Evolutionary conservation across 1,140 invertebrate genomes (phyloP).

Genomic region (Aphaenogaster floridana): DNA sequence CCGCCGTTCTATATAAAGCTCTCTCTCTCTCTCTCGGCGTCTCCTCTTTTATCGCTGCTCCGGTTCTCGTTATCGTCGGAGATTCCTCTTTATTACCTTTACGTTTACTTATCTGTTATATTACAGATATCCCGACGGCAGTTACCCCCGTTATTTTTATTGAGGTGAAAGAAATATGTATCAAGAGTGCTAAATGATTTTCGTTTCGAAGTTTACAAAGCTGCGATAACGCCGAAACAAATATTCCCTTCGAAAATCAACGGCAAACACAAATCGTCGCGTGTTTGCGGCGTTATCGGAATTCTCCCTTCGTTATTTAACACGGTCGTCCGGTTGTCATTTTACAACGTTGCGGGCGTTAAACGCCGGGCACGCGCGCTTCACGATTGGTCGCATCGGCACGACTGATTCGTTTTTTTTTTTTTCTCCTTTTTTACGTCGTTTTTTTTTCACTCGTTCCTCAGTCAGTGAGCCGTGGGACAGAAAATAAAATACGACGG

Average conservation of each 20-base stretch:
- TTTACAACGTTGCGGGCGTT: conserved; percentile 41
- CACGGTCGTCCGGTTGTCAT: conserved; percentile 46
- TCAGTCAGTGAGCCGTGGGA: conserved; percentile 13
- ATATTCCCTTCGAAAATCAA: conserved; percentile 24
- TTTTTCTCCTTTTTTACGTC: neutral
- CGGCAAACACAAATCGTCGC: conserved; percentile 31
- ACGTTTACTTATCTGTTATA: conserved; percentile 7
- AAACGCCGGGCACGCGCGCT: conserved; percentile 34
- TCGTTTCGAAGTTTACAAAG: neutral
- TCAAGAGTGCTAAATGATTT: neutral
- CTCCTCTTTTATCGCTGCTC: neutral
- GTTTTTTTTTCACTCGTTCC: conserved; percentile 32
- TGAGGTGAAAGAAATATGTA: neutral
- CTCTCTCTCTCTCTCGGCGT: no score
- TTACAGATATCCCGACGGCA: neutral
- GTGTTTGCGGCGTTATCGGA: conserved; percentile 44
- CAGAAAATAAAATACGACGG: conserved; percentile 47
- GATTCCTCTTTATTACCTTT: neutral
- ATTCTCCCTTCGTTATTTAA: conserved; percentile 49
- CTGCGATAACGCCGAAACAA: neutral
- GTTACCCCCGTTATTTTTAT: neutral
- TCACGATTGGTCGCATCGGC: conserved; percentile 39
- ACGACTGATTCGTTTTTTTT: neutral
- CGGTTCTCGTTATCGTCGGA: neutral
- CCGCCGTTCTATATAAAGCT: conserved; percentile 3